A percentile compares a stretch with the other conserved stretches of the same genome.
These are phyloP conservation scores for Leptinotarsa lineolata DNA, from an alignment of 1,140 invertebrate species.

Conservation along the genomic window DNA sequence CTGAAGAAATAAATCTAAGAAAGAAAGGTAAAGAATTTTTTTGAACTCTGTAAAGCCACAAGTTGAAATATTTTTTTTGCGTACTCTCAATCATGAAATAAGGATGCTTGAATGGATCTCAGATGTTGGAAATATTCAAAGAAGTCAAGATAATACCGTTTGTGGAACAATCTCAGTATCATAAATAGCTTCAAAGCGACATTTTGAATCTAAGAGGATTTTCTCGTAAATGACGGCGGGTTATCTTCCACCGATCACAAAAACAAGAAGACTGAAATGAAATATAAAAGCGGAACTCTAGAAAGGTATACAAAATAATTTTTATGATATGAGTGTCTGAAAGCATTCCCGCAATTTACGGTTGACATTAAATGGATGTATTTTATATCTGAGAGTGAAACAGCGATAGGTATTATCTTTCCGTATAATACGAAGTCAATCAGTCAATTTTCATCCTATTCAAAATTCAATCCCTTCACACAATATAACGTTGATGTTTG, in stretches of 20 bases:
- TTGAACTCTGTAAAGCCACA: too few species aligned
- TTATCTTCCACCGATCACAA: constrained; percentile 15
- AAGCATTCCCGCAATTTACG: neutral
- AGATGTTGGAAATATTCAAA: neutral
- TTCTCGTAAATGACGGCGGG: constrained; percentile 15
- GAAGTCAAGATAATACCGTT: neutral
- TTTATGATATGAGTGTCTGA: neutral
- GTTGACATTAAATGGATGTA: neutral
- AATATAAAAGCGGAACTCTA: neutral
- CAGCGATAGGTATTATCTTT: too few species aligned
- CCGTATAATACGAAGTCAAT: too few species aligned
- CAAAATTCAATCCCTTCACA: too few species aligned
- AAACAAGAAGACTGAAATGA: constrained; percentile 5
- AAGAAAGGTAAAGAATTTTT: too few species aligned
- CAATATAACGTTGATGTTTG: too few species aligned
- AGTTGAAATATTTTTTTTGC: too few species aligned
- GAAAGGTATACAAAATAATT: neutral
- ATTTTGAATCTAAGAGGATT: neutral
- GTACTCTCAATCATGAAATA: too few species aligned
- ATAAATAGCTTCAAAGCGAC: constrained; percentile 18
- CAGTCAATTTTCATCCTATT: too few species aligned
- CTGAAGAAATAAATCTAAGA: too few species aligned
- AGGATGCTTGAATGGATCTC: neutral
- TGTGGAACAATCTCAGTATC: neutral
- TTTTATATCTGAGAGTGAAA: neutral